phyloP scores from a whole-genome alignment of 2,797 vertebrate genomes.

The Salarias fasciatus region DNA sequence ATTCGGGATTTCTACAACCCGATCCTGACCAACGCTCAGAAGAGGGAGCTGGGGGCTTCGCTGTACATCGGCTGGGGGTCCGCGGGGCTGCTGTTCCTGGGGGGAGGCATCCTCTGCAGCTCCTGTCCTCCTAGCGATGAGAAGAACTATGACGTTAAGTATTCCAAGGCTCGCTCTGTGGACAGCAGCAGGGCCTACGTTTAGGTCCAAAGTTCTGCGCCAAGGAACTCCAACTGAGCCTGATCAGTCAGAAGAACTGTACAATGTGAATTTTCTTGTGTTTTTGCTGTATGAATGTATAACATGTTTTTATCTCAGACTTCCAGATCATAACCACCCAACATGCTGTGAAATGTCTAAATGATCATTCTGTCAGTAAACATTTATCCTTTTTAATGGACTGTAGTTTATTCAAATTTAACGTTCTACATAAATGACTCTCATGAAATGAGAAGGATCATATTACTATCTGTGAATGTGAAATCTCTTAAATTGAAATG shows the following conservation, averaged over 20 bases:
- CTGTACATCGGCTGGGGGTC: slow-evolving; percentile 92
- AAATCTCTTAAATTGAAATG: too few species aligned
- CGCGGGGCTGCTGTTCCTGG: slow-evolving; percentile 83
- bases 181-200: slow-evolving; percentile 71
- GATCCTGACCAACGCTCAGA: slow-evolving; percentile 78
- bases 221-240: too few species aligned
- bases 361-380: neutral
- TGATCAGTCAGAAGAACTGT: too few species aligned
- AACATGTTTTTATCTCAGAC: neutral
- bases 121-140: slow-evolving; percentile 65
- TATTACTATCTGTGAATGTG: too few species aligned
- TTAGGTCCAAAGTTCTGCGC: slow-evolving; percentile 31
- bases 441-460: too few species aligned
- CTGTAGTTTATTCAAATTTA: too few species aligned
- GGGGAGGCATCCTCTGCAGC: slow-evolving; percentile 87
- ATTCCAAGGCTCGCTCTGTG: slow-evolving; percentile 64
- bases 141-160: slow-evolving; percentile 55
- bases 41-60: slow-evolving; percentile 87
- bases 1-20: slow-evolving; percentile 91
- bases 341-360: slow-evolving; percentile 1
- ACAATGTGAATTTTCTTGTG: too few species aligned
- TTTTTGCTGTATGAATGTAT: neutral
- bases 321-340: neutral
- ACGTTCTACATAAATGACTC: too few species aligned
- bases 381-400: too few species aligned